Base-by-base conservation (phyloP, 2,797 vertebrate species). In the Diceros bicornis region DNA sequence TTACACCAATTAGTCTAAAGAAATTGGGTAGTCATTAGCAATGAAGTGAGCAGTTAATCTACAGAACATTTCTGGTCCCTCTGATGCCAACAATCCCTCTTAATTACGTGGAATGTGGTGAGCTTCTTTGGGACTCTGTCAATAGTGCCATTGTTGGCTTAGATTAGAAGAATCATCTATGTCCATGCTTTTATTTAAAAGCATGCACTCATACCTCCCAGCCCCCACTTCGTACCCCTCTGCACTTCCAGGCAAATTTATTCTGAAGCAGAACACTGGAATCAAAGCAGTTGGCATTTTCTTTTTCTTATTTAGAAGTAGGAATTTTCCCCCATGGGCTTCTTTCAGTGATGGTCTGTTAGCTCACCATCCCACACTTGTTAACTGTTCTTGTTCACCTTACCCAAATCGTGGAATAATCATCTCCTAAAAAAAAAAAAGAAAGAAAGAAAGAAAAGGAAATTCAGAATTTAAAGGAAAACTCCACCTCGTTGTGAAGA, bases 1-100 rank as follows among this genome's bases (percentile, higher is more conserved):
- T 97, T 97, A 97, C 95, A 91, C 97, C 98, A 98, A 98, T 98
- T 98, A 98, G 97, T 98, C 97, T 96, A 97, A 97, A 97, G 98
- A 96, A 98, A 97, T 96, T 96, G 98, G 96, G 96, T 91, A 89
- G 97, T 98, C 97, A 91, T 98, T 98, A 97, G 96, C 97, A 95
- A 97, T 98, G 97, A 97, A 97, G 88, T 88, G 68, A 84, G 96
- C 96, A 95, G 97, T 98, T 98, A 97, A 97, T 98, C 97, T 97
- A 29, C 68, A 85, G 89, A 94, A 91, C 78, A 62, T 95, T 95
- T 92, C 64, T 86, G 98, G 96, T 92, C 71, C 96, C 96, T 94
- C 61, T 23, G 90, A 96, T 96, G 96, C 96, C 96, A 89, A 91
- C 97, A 83, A 97, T 97, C 95, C 88, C 97, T 98, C 98, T 97